Conservation (phyloP, 2,113 vertebrate genomes). For the Sebastes fasciatus region DNA sequence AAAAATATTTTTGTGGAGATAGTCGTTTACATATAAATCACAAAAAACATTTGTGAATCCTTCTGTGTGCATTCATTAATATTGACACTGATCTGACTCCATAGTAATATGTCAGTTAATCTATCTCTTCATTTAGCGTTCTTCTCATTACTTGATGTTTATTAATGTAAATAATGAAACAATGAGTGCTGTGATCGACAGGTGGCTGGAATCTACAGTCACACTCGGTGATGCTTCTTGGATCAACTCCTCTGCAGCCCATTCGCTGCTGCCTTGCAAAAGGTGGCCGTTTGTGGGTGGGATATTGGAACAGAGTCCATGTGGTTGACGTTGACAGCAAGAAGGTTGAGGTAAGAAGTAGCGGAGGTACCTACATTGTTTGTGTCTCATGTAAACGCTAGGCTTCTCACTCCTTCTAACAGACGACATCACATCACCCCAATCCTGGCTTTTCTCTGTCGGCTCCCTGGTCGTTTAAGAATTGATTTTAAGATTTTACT, state of each 20-base stretch:
- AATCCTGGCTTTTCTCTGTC: no score
- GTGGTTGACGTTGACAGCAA: constrained; percentile 76
- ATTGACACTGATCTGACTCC: not conserved
- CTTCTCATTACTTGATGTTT: not conserved
- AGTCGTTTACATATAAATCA: no score
- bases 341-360: constrained; percentile 79
- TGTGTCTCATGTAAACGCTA: not conserved
- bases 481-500: no score
- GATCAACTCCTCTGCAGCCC: constrained; percentile 82
- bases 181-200: constrained; percentile 40
- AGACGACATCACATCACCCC: no score
- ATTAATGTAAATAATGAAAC: not conserved
- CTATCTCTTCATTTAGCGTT: not conserved
- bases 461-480: no score
- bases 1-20: no score
- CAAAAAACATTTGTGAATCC: no score
- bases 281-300: constrained; percentile 81
- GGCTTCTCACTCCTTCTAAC: no score
- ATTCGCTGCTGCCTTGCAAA: constrained; percentile 85
- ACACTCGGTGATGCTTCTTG: constrained; percentile 73
- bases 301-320: constrained; percentile 86
- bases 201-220: constrained; percentile 83
- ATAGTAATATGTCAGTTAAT: not conserved
- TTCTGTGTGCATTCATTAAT: no score
- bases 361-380: not conserved